A percentile compares a stretch with the other conserved stretches of the same genome.
Conservation (phyloP, 2,113 vertebrate species). For the Tachycineta bicolor region DNA sequence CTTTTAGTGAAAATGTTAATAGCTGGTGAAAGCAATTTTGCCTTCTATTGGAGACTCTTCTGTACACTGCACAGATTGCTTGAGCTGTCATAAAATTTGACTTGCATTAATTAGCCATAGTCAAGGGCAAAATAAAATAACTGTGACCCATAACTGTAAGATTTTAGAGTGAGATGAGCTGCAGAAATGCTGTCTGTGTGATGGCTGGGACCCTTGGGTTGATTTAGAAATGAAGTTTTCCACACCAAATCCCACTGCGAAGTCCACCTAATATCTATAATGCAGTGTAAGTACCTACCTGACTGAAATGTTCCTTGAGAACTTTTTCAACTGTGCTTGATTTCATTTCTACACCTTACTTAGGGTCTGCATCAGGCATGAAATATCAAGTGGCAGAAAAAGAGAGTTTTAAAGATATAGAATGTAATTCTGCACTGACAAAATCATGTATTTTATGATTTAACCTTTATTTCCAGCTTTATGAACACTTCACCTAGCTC, state of each 20-base stretch:
- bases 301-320: neutral
- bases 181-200: neutral
- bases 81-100: neutral
- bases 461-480: neutral
- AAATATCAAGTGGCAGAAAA: rapidly evolving
- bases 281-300: neutral
- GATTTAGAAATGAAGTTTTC: neutral
- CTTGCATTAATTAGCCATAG: neutral
- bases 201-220: neutral
- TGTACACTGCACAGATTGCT: neutral
- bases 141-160: neutral
- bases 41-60: neutral
- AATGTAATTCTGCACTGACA: neutral
- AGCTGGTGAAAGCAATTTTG: neutral
- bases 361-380: neutral
- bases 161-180: neutral
- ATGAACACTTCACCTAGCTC: neutral
- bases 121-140: neutral
- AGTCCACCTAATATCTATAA: neutral
- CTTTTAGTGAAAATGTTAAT: neutral
- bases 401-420: neutral
- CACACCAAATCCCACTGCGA: neutral
- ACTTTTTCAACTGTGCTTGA: neutral
- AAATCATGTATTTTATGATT: neutral
- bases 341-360: neutral